A percentile compares a stretch with the other conserved stretches of the same genome.
These are phyloP conservation scores for Fistularia commersonii DNA, from an alignment of 2,797 vertebrate species.

Conservation along the genomic window DNA sequence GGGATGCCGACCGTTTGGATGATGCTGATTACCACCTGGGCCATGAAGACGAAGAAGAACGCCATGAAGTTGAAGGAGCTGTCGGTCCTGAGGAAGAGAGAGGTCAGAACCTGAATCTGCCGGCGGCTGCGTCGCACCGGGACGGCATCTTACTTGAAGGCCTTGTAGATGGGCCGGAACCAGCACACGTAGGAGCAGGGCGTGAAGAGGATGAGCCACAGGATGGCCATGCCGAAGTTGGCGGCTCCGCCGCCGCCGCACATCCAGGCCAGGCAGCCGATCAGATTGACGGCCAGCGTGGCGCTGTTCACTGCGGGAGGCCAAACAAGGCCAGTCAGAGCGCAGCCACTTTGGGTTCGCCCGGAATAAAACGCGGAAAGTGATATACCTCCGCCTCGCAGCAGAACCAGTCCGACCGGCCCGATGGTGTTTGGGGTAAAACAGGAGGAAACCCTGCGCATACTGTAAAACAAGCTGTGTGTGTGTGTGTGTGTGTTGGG, in stretches of 20 bases:
- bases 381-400: too few species aligned
- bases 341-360: conserved; percentile 7
- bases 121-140: neutral
- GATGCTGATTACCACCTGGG: conserved; percentile 85
- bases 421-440: conserved; percentile 46
- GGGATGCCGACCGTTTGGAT: conserved; percentile 89
- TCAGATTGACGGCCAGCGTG: conserved; percentile 84
- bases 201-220: conserved; percentile 95
- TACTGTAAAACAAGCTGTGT: neutral
- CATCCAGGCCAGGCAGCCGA: conserved; percentile 96
- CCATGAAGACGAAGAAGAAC: conserved; percentile 95
- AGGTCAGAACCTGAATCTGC: neutral
- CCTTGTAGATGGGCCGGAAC: conserved; percentile 97
- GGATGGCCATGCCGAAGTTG: conserved; percentile 91
- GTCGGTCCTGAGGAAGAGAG: conserved; percentile 80
- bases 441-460: conserved; percentile 17
- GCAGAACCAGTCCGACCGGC: too few species aligned
- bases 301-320: conserved; percentile 91
- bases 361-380: conserved; percentile 5
- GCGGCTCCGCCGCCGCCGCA: conserved; percentile 82
- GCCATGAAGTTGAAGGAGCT: conserved; percentile 98
- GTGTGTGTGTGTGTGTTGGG: too few species aligned
- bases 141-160: conserved; percentile 83
- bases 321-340: conserved; percentile 19
- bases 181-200: conserved; percentile 94